Base-by-base conservation (phyloP, 2,113 vertebrate species). In the Dicrurus megarhynchus region DNA sequence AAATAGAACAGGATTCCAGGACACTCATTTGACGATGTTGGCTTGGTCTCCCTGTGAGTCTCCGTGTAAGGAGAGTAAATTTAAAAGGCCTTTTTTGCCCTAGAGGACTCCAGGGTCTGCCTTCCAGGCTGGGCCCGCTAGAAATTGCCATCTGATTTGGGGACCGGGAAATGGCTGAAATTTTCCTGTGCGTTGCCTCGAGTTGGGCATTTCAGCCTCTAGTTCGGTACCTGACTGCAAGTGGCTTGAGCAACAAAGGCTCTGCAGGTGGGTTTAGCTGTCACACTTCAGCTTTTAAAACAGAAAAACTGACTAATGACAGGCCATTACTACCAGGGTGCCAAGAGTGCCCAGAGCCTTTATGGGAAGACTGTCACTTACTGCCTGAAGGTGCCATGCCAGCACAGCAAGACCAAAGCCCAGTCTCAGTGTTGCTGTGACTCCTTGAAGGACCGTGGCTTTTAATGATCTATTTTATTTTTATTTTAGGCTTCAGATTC, bases 121-220 rank as follows among this genome's bases (percentile, higher is more conserved):
- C 26, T 61, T 92, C 49, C 53, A 70, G 63, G 30, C n/a, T 63
- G 33, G 87, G 52, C 47, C 23, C 37, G 23, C 4, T 42, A 3
- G 1, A 60, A 91, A 52, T 63, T 39, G 49, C 44, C 0, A 1
- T 55, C 86, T 32, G 64, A n/a, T 14, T 74, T 39, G 46, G 53
- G 24, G 44, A 33, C 30, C 0, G 0, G 41, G 68, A 87, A 70
- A 8, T 10, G 46, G n/a, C 53, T 2, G 6, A 53, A n/a, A 44
- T 83, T 86, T 65, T 71, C 85, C 60, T 6, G 5, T 27, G 37
- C 0, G 1, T 37, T 85, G 28, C 35, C 49, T 90, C 6, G 11
- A 81, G 76, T 2, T 60, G 78, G 70, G 23, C 10, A 3, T 83
- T 95, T 77, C 63, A 88, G n/a, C 41, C 59, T 60, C 27, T 70